These are phyloP conservation scores for Tetraodon nigroviridis DNA, from an alignment of 2,113 vertebrate genomes.

Conservation along the genomic window DNA sequence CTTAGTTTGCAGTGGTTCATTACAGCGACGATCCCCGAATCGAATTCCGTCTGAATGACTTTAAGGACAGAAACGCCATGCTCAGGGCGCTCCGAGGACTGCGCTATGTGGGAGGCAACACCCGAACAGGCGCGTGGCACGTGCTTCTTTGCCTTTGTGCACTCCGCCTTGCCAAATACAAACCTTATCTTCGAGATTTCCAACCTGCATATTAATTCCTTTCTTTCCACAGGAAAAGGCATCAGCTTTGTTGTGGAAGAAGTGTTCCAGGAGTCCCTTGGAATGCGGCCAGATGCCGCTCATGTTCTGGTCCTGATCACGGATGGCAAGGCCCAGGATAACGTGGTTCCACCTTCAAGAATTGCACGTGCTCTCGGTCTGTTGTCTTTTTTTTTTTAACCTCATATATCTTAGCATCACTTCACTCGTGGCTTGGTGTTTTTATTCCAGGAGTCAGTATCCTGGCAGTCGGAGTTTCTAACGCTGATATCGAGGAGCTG, in stretches of 20 bases:
- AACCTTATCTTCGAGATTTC: neutral
- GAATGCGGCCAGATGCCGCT: constrained; percentile 78
- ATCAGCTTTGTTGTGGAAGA: constrained; percentile 81
- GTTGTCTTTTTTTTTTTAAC: neutral
- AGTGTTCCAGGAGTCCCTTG: constrained; percentile 79
- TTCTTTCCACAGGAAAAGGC: constrained; percentile 72
- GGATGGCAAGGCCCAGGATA: constrained; percentile 84
- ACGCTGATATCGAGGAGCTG: constrained; percentile 79
- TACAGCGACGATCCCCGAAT: constrained; percentile 83
- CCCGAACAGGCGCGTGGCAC: constrained; percentile 79
- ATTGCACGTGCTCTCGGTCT: constrained; percentile 78
- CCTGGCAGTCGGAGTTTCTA: constrained; percentile 79
- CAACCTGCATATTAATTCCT: neutral
- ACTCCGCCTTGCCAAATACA: no score
- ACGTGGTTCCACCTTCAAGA: constrained; percentile 79
- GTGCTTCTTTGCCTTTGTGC: neutral
- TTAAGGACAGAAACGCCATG: constrained; percentile 77
- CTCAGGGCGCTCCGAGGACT: constrained; percentile 75
- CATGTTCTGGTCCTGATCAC: constrained; percentile 82
- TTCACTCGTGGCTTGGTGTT: neutral
- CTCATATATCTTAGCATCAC: neutral
- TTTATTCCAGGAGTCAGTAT: constrained; percentile 77
- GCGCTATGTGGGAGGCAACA: constrained; percentile 82
- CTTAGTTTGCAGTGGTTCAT: constrained; percentile 84
- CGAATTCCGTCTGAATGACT: constrained; percentile 76